Evolutionary conservation across 2,888 invertebrate species (phyloP).

Genomic region (Drosophila parthenogenetica): DNA sequence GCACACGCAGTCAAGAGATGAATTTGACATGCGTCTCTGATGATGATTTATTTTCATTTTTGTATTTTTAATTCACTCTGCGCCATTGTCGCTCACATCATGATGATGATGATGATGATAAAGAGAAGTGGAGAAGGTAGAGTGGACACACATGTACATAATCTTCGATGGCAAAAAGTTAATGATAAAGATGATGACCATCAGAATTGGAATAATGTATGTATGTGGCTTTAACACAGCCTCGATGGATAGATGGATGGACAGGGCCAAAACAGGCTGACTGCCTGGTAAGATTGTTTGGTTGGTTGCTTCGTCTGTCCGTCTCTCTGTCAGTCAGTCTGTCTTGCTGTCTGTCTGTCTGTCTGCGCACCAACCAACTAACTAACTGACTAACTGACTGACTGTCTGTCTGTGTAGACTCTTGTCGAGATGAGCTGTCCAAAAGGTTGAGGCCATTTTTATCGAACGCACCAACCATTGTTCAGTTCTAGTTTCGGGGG

Average conservation of each 20-base stretch:
- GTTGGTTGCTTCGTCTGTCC: conserved; percentile 8
- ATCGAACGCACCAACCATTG: conserved; percentile 66
- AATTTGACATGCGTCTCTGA: conserved; percentile 78
- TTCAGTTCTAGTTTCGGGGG: conserved; percentile 62
- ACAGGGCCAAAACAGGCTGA: conserved; percentile 31
- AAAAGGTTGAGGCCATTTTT: conserved; percentile 63
- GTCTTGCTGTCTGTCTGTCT: conserved; percentile 19
- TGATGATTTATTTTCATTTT: conserved; percentile 76
- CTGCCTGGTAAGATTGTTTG: conserved; percentile 29
- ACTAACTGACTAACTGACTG: conserved; percentile 33
- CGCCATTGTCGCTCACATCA: conserved; percentile 71
- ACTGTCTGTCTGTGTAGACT: conserved; percentile 25
- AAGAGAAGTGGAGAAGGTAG: background rate
- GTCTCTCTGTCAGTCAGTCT: conserved; percentile 1
- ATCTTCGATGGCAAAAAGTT: conserved; percentile 77
- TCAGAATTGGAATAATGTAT: conserved; percentile 76
- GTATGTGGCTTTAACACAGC: conserved; percentile 42
- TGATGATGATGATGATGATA: conserved; percentile 19
- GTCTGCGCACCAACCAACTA: conserved; percentile 19
- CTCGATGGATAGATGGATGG: conserved; percentile 66
- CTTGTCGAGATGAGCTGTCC: conserved; percentile 53
- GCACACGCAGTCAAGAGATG: conserved; percentile 68
- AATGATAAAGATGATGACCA: conserved; percentile 76
- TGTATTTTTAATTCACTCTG: conserved; percentile 76
- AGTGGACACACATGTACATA: conserved; percentile 39